These are phyloP conservation scores for Leuciscus waleckii DNA, from an alignment of 2,797 vertebrate genomes.

Conservation along the genomic window DNA sequence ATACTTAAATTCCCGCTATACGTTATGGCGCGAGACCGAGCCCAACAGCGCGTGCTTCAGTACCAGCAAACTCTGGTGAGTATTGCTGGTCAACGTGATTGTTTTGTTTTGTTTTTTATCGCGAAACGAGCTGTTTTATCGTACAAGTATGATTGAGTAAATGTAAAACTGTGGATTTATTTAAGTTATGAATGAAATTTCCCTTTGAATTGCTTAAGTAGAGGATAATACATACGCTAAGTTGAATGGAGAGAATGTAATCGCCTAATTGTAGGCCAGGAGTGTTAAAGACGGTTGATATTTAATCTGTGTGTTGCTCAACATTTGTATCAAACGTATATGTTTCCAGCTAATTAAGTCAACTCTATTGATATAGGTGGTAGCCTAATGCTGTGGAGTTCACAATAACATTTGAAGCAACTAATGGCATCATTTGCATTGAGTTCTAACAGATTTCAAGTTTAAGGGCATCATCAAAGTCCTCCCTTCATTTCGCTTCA, in stretches of 20 bases:
- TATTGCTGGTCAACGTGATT: constrained; percentile 45
- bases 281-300: not conserved
- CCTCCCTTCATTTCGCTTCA: constrained; percentile 6
- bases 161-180: not conserved
- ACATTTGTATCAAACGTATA: constrained; percentile 1
- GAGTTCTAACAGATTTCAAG: constrained; percentile 18
- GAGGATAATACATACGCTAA: not conserved
- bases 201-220: not conserved
- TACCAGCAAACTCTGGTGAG: constrained; percentile 86
- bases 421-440: constrained; percentile 28
- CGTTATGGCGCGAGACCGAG: constrained; percentile 76
- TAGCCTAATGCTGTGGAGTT: not conserved
- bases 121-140: not conserved
- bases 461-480: constrained; percentile 34
- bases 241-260: not conserved
- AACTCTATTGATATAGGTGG: constrained; percentile 19
- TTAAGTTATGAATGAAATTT: not conserved
- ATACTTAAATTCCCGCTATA: not conserved
- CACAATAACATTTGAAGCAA: constrained; percentile 17
- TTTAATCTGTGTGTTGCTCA: not conserved
- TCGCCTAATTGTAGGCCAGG: not conserved
- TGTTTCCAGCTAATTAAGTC: constrained; percentile 21
- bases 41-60: constrained; percentile 74
- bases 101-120: too few relatives aligned
- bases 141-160: not conserved